These are phyloP conservation scores for Metridium senile DNA, from an alignment of 92 coral and sea anemone species.

Conservation along the genomic window DNA sequence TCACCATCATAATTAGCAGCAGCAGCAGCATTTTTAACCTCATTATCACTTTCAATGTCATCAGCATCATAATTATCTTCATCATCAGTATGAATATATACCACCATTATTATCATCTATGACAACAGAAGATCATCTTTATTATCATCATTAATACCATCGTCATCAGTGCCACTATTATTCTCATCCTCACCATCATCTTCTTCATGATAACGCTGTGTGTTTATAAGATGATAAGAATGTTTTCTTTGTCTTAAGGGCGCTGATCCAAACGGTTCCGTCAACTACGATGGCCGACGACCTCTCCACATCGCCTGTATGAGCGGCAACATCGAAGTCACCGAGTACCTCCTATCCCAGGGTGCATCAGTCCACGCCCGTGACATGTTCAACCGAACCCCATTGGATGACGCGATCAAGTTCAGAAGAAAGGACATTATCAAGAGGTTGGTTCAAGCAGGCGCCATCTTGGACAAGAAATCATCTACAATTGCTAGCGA, in stretches of 20 bases:
- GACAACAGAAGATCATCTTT: too few relatives aligned
- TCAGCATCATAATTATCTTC: too few relatives aligned
- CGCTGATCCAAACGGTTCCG: slow-evolving; percentile 75
- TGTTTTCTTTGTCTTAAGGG: slow-evolving; percentile 62
- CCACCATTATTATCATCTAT: too few relatives aligned
- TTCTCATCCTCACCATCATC: too few relatives aligned
- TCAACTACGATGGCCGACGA: slow-evolving; percentile 86
- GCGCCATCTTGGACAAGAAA: slow-evolving; percentile 69
- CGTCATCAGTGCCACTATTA: too few relatives aligned
- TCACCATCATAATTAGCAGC: too few relatives aligned
- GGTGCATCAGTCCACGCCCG: slow-evolving; percentile 86
- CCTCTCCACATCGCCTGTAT: slow-evolving; percentile 95
- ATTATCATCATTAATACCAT: too few relatives aligned
- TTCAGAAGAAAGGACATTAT: slow-evolving; percentile 78
- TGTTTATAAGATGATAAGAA: too few relatives aligned
- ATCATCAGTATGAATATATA: too few relatives aligned
- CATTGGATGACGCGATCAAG: slow-evolving; percentile 87
- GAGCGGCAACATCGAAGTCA: slow-evolving; percentile 75
- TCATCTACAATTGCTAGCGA: slow-evolving; percentile 77
- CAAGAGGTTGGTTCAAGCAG: slow-evolving; percentile 67
- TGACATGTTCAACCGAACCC: slow-evolving; percentile 82
- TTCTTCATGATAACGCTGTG: too few relatives aligned
- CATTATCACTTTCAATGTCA: too few relatives aligned
- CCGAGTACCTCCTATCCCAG: slow-evolving; percentile 68
- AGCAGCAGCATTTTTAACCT: too few relatives aligned